Evolutionary conservation across 1,140 invertebrate species (phyloP).

Genomic region (Drosophila kohkoa): DNA sequence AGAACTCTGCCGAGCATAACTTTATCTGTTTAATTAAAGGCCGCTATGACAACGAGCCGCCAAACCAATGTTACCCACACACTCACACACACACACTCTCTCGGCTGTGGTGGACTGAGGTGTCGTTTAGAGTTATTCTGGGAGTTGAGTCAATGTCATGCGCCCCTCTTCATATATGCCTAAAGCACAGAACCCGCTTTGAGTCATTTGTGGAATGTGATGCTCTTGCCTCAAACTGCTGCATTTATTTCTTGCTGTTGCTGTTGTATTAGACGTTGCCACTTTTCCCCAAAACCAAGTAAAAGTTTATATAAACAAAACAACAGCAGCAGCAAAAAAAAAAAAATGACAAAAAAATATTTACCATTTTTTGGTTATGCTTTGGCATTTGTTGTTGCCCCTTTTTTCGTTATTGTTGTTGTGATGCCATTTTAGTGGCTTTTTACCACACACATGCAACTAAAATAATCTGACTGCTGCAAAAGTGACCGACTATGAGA

Average conservation of each 20-base stretch:
- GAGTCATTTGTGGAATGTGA: slow-evolving; percentile 43
- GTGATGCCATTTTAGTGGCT: slow-evolving; percentile 71
- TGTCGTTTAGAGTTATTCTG: neutral
- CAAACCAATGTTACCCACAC: neutral
- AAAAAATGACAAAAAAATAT: slow-evolving; percentile 31
- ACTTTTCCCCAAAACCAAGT: slow-evolving; percentile 27
- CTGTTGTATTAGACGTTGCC: slow-evolving; percentile 27
- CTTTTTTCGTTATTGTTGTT: slow-evolving; percentile 50
- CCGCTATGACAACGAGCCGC: slow-evolving; percentile 45
- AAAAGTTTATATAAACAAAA: slow-evolving; percentile 45
- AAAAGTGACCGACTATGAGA: neutral
- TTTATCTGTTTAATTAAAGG: slow-evolving; percentile 70
- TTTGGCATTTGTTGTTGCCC: slow-evolving; percentile 42
- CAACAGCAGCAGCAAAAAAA: slow-evolving; percentile 5
- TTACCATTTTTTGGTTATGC: slow-evolving; percentile 32
- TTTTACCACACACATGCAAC: slow-evolving; percentile 60
- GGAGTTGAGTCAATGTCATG: neutral
- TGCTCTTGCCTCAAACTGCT: slow-evolving; percentile 22
- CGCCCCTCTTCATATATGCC: slow-evolving; percentile 1
- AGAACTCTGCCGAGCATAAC: slow-evolving; percentile 8
- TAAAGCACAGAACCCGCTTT: slow-evolving; percentile 16
- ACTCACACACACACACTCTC: neutral
- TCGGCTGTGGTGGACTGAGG: neutral
- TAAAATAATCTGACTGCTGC: slow-evolving; percentile 13
- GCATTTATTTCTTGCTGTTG: slow-evolving; percentile 13